These are phyloP conservation scores for Calephelis virginiensis DNA, from an alignment of 1,140 invertebrate species.

Conservation along the genomic window DNA sequence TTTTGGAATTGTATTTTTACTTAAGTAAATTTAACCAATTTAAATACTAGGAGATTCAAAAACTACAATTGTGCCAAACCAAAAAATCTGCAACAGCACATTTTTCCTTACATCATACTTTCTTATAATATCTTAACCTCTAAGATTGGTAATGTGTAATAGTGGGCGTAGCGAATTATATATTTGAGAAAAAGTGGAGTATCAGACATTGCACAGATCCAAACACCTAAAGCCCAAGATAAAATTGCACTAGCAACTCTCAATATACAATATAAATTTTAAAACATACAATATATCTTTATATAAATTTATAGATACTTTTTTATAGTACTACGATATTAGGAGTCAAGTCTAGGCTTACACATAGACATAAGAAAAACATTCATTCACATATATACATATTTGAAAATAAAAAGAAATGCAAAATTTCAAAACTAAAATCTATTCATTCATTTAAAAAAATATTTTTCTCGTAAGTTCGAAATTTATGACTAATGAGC, in stretches of 20 bases:
- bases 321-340: slow-evolving; percentile 17
- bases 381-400: slow-evolving; percentile 41
- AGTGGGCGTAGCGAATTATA: slow-evolving; percentile 20
- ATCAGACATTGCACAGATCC: slow-evolving; percentile 53
- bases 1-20: too few relatives aligned
- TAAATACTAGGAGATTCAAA: slow-evolving; percentile 34
- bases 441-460: slow-evolving; percentile 31
- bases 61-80: slow-evolving; percentile 55
- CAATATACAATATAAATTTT: slow-evolving; percentile 28
- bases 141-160: slow-evolving; percentile 7
- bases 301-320: slow-evolving; percentile 19
- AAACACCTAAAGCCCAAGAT: slow-evolving; percentile 44
- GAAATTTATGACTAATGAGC: slow-evolving; percentile 27
- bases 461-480: slow-evolving; percentile 38
- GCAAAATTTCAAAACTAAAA: slow-evolving; percentile 33
- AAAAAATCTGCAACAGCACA: slow-evolving; percentile 66
- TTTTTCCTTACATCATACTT: slow-evolving; percentile 40
- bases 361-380: slow-evolving; percentile 26
- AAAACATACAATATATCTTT: slow-evolving; percentile 35
- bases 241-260: slow-evolving; percentile 49
- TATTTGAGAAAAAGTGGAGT: slow-evolving; percentile 22
- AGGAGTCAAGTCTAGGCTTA: slow-evolving; percentile 18
- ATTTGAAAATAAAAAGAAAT: slow-evolving; percentile 37
- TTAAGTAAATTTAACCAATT: not conserved
- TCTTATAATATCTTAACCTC: slow-evolving; percentile 9